Conservation (phyloP, 2,113 vertebrate genomes). For the Bungarus multicinctus region DNA sequence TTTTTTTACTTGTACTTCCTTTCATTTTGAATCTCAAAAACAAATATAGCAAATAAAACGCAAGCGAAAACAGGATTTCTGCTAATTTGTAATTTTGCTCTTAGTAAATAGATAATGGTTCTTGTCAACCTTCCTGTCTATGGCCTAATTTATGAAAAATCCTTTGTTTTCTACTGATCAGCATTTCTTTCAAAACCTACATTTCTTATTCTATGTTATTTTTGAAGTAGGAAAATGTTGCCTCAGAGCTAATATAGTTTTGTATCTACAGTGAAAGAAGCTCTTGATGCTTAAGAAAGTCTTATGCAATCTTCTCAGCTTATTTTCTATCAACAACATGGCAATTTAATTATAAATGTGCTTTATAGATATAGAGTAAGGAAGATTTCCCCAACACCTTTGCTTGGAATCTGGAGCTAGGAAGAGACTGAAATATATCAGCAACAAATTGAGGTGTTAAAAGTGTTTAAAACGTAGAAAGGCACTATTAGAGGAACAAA, state of each 20-base stretch:
- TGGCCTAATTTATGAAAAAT: not conserved
- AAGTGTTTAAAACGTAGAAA: not conserved
- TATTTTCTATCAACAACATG: not conserved
- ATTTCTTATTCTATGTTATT: not conserved
- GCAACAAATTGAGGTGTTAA: not conserved
- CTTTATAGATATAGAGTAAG: not conserved
- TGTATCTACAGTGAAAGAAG: not conserved
- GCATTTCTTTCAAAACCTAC: not conserved
- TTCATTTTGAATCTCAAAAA: not conserved
- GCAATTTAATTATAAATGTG: not conserved
- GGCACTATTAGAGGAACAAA: not conserved
- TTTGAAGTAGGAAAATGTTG: not conserved
- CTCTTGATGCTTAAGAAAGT: not conserved
- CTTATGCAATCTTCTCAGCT: not conserved
- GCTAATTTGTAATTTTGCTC: not conserved
- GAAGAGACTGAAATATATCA: not conserved
- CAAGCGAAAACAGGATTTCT: not conserved
- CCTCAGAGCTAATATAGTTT: not conserved
- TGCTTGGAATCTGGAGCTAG: not conserved
- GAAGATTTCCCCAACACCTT: not conserved
- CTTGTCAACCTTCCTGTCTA: not conserved
- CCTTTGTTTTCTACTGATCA: not conserved
- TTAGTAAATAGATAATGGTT: not conserved
- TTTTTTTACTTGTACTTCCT: not conserved
- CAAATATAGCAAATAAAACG: not conserved